Evolutionary conservation across 2,797 vertebrate genomes (phyloP).

Genomic region (Peromyscus melanophrys): DNA sequence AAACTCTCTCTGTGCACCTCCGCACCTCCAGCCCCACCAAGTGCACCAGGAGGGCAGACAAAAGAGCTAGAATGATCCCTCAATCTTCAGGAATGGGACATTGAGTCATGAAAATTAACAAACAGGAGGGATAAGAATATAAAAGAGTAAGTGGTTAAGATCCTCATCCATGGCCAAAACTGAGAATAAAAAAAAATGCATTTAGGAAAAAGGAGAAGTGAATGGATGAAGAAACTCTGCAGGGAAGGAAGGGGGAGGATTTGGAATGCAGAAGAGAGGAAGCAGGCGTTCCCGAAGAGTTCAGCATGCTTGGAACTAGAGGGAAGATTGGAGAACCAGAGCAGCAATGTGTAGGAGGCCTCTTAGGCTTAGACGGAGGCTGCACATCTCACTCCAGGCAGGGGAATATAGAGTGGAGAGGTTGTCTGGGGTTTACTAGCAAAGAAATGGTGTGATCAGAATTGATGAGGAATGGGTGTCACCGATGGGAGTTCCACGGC

Average conservation of each 20-base stretch:
- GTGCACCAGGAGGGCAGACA: rapidly evolving
- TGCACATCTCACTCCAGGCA: background rate
- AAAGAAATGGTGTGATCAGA: too few species aligned
- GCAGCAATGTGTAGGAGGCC: too few species aligned
- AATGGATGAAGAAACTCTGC: rapidly evolving
- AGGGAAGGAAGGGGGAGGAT: background rate
- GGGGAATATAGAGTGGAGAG: background rate
- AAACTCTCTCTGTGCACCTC: rapidly evolving
- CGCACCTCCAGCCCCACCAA: rapidly evolving
- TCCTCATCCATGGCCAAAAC: background rate
- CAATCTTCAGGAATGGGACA: background rate
- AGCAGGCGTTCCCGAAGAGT: background rate
- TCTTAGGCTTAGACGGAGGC: background rate
- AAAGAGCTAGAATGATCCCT: rapidly evolving
- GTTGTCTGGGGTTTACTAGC: background rate
- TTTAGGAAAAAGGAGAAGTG: background rate
- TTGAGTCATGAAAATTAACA: background rate
- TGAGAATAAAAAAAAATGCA: background rate
- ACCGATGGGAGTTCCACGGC: too few species aligned
- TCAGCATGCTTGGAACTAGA: background rate
- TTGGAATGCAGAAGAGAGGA: background rate
- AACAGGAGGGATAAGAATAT: background rate
- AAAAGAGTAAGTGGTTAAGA: background rate
- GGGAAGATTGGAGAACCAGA: background rate
- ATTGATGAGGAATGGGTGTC: rapidly evolving